These are phyloP conservation scores for Manis javanica DNA, from an alignment of 2,797 vertebrate genomes.

Conservation along the genomic window DNA sequence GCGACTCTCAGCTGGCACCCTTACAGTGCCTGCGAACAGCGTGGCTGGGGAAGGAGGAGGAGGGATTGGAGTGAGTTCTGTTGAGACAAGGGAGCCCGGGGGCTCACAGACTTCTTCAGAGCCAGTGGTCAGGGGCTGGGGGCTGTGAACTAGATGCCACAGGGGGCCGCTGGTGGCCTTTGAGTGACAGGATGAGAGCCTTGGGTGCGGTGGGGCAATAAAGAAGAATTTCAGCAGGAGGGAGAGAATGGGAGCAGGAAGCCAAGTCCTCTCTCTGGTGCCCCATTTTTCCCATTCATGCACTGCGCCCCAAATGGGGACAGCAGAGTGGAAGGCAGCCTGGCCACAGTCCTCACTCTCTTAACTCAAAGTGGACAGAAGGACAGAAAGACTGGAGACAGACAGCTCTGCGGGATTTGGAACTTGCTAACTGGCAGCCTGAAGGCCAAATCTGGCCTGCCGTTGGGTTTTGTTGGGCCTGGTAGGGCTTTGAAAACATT, in stretches of 20 bases:
- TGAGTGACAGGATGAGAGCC: not conserved
- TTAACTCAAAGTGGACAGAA: not conserved
- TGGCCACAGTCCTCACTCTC: not conserved
- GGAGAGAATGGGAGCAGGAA: not conserved
- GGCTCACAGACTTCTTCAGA: not conserved
- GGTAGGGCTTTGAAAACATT: conserved; percentile 47
- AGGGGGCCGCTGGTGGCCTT: not conserved
- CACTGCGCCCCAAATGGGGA: not conserved
- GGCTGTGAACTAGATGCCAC: not conserved
- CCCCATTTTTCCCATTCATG: not conserved
- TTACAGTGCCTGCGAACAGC: fast-evolving
- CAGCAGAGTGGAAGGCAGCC: not conserved
- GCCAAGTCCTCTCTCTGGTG: no score
- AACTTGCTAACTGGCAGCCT: not conserved
- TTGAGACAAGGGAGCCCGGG: not conserved
- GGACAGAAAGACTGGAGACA: not conserved
- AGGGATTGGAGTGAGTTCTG: not conserved
- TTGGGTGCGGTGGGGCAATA: not conserved
- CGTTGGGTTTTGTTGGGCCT: conserved; percentile 37
- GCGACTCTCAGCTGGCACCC: not conserved
- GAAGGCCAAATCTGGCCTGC: conserved; percentile 28
- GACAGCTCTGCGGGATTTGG: not conserved
- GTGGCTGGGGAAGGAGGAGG: not conserved
- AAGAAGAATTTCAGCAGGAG: not conserved
- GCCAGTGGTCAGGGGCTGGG: not conserved